Conservation (phyloP, 2,888 invertebrate species). For the Phaonia tiefii region DNA sequence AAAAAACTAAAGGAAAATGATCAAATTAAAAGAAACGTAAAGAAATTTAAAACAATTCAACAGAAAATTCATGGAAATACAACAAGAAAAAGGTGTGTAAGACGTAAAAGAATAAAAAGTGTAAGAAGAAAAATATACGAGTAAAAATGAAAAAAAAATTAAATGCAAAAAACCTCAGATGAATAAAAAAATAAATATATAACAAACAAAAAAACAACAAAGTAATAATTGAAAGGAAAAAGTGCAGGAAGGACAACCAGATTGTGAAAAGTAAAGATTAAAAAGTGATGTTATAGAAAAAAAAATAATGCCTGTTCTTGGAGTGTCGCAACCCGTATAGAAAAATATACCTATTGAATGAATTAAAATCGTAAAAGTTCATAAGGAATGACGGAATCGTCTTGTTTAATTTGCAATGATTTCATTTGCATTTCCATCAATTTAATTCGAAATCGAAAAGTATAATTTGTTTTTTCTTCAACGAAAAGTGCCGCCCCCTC, state of each 20-base stretch:
- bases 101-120: not conserved
- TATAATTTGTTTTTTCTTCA: not conserved
- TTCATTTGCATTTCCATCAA: not conserved
- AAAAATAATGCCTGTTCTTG: no score
- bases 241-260: no score
- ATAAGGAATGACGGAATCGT: not conserved
- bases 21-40: not conserved
- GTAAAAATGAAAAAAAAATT: conserved; percentile 61
- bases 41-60: not conserved
- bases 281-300: no score
- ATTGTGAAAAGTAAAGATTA: no score
- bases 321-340: no score
- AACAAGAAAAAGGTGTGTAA: not conserved
- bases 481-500: not conserved
- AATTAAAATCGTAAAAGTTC: no score
- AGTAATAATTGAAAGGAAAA: no score
- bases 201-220: no score
- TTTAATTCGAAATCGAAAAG: not conserved
- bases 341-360: no score
- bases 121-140: conserved; percentile 57
- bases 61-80: conserved; percentile 1
- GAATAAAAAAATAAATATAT: conserved; percentile 41
- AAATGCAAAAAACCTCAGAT: conserved; percentile 42
- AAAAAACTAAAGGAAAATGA: not conserved
- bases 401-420: conserved; percentile 27